Conservation (phyloP, 2,888 invertebrate species). For the Steinernema carpocapsae region DNA sequence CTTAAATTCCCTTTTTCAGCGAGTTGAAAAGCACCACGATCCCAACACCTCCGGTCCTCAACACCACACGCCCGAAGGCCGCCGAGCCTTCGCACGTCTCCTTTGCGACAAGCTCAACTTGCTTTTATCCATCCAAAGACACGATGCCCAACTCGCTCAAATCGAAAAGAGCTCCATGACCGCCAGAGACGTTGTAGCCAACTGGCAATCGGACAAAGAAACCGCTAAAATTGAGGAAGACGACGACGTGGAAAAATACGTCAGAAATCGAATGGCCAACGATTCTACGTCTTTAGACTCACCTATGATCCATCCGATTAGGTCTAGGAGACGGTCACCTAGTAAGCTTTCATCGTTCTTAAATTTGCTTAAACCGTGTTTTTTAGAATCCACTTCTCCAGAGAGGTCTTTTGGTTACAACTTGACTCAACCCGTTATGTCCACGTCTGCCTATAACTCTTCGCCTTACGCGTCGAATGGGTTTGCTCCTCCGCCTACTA, state of each 20-base stretch:
- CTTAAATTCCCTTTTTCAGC: conserved; percentile 38
- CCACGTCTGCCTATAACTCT: conserved; percentile 32
- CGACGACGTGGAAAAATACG: conserved; percentile 49
- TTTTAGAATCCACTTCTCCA: conserved; percentile 40
- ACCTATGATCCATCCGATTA: not conserved
- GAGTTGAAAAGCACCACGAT: conserved; percentile 46
- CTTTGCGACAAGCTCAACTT: conserved; percentile 50
- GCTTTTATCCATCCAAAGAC: conserved; percentile 44
- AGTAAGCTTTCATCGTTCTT: conserved; percentile 39
- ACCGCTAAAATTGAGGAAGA: conserved; percentile 55
- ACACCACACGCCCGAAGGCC: conserved; percentile 55
- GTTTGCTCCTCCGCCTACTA: conserved; percentile 37
- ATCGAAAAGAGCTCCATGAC: conserved; percentile 53
- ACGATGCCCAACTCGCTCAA: conserved; percentile 54
- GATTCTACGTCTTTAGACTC: conserved; percentile 39
- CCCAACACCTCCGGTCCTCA: conserved; percentile 46
- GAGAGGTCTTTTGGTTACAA: conserved; percentile 15
- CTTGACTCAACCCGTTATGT: not conserved
- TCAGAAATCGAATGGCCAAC: conserved; percentile 40
- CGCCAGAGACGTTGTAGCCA: conserved; percentile 30
- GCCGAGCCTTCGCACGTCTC: conserved; percentile 45
- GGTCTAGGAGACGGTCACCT: conserved; percentile 40
- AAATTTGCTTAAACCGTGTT: not conserved
- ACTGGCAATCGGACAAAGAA: conserved; percentile 37
- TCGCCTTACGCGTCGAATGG: conserved; percentile 23